These are phyloP conservation scores for Porphyrio hochstetteri DNA, from an alignment of 2,113 vertebrate species.

Conservation along the genomic window DNA sequence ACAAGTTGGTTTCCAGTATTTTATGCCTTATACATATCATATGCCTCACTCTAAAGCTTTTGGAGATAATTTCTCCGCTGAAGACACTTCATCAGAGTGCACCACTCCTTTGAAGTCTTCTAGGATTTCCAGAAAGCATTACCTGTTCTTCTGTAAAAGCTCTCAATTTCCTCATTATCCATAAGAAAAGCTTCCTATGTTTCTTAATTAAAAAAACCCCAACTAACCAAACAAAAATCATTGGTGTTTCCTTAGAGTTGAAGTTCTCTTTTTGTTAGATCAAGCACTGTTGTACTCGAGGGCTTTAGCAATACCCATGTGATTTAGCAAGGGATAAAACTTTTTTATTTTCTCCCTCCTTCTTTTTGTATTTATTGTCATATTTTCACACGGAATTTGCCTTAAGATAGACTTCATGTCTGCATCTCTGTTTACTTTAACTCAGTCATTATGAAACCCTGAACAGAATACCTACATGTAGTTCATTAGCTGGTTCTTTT, in stretches of 20 bases:
- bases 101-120: neutral
- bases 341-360: neutral
- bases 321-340: neutral
- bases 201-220: neutral
- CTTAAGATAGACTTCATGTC: neutral
- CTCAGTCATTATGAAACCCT: neutral
- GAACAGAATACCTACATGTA: neutral
- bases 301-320: neutral
- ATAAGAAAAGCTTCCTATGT: accelerated
- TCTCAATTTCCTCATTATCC: neutral
- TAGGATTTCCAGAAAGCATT: neutral
- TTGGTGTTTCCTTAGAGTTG: neutral
- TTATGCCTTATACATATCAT: neutral
- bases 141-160: neutral
- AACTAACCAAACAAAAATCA: no score
- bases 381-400: neutral
- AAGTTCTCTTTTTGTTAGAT: neutral
- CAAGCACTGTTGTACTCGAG: neutral
- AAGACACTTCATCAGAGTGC: neutral
- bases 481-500: neutral
- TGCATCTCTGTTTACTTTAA: neutral
- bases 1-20: neutral
- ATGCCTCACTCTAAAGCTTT: neutral
- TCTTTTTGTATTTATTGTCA: neutral
- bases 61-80: neutral